Conservation (phyloP, 2,113 vertebrate genomes). For the Sarotherodon lohbergeri region DNA sequence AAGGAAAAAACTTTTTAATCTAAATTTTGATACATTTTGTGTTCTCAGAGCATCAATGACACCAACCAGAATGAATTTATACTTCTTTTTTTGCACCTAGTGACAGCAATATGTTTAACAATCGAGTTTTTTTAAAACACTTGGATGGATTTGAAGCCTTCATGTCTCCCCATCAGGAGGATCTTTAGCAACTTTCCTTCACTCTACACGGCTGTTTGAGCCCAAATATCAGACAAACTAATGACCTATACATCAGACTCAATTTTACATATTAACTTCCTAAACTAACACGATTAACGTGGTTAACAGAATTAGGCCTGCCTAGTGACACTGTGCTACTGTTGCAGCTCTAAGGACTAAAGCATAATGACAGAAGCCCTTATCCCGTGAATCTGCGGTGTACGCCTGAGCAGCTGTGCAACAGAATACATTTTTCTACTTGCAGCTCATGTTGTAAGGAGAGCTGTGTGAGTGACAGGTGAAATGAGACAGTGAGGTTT, state of each 20-base stretch:
- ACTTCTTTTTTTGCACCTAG: neutral
- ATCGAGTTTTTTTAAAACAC: fast-evolving
- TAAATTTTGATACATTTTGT: neutral
- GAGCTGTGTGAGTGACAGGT: neutral
- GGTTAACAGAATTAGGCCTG: neutral
- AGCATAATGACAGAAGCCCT: neutral
- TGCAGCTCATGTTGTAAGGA: neutral
- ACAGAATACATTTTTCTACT: neutral
- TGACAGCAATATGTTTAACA: neutral
- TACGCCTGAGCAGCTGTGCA: neutral
- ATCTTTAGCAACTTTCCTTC: neutral
- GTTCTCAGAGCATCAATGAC: neutral
- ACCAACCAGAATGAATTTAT: neutral
- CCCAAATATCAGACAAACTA: neutral
- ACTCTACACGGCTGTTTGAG: neutral
- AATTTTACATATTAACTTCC: neutral
- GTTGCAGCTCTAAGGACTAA: neutral
- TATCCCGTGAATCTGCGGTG: fast-evolving
- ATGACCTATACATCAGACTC: neutral
- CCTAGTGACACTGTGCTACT: neutral
- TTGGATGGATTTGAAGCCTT: neutral
- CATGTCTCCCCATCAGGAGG: neutral
- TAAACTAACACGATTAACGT: neutral
- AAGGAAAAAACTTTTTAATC: neutral
- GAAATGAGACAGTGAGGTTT: neutral